phyloP scores from a whole-genome alignment of 37 sponge, comb jelly and placozoan genomes.

The Tethya wilhelma region DNA sequence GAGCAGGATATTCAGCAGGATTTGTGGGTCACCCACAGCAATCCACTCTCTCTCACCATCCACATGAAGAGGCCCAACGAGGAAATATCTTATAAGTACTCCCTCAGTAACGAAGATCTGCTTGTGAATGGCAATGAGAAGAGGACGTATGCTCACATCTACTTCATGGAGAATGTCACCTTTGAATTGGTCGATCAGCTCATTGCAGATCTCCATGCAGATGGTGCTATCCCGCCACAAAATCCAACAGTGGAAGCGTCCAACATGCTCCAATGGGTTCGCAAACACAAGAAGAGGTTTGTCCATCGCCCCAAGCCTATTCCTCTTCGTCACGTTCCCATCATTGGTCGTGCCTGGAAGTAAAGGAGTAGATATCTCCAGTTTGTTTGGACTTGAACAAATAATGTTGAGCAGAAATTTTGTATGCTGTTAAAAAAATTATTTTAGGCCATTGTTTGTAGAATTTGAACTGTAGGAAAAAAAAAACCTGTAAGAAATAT shows the following conservation, averaged over 20 bases:
- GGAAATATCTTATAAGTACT: conserved; percentile 12
- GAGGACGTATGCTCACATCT: conserved; percentile 13
- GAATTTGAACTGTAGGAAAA: too few species aligned
- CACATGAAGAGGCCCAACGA: conserved; percentile 23
- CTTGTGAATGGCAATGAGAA: not conserved
- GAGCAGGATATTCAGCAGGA: conserved; percentile 11
- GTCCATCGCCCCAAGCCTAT: too few species aligned
- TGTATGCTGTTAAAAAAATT: too few species aligned
- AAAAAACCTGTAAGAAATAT: too few species aligned
- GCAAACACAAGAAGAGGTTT: too few species aligned
- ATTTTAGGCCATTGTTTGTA: too few species aligned
- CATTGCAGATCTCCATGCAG: not conserved
- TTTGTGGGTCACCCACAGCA: conserved; percentile 20
- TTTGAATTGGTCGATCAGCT: not conserved
- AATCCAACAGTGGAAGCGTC: not conserved
- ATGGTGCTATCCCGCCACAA: not conserved
- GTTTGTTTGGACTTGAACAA: too few species aligned
- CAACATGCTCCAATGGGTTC: not conserved
- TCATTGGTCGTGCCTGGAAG: too few species aligned
- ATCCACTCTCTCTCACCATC: not conserved
- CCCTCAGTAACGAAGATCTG: not conserved
- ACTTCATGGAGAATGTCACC: conserved; percentile 15
- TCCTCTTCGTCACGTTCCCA: too few species aligned
- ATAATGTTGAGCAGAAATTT: too few species aligned
- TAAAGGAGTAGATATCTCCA: too few species aligned